phyloP scores from a whole-genome alignment of 1,140 invertebrate genomes.

The Heterodera schachtii region DNA sequence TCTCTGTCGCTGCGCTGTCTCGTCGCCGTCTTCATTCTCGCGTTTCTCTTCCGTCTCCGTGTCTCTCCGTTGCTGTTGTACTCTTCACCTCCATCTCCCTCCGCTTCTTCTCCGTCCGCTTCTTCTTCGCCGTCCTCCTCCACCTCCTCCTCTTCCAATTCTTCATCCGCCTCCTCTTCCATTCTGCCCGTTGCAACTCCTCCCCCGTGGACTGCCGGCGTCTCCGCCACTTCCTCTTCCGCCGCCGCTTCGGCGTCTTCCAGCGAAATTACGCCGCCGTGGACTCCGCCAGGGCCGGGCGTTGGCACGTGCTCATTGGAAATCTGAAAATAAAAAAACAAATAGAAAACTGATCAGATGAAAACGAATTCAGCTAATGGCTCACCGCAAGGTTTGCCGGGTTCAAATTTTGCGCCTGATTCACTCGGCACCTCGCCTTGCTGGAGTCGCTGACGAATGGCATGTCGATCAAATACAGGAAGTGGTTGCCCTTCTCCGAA shows the following conservation, averaged over 20 bases:
- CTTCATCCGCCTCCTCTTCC: conserved; percentile 32
- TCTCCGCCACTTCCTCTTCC: conserved; percentile 31
- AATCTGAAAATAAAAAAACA: conserved; percentile 47
- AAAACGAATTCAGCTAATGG: not conserved
- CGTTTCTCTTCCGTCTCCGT: not conserved
- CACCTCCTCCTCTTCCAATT: conserved; percentile 31
- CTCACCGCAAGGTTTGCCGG: conserved; percentile 56
- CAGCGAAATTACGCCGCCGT: conserved; percentile 4
- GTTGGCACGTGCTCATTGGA: conserved; percentile 63
- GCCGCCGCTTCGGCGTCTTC: conserved; percentile 26
- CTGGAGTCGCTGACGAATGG: conserved; percentile 58
- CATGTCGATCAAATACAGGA: conserved; percentile 63
- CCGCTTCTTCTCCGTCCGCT: conserved; percentile 13
- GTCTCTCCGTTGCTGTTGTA: conserved; percentile 20
- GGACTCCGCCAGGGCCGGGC: conserved; percentile 2
- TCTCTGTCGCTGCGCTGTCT: not conserved
- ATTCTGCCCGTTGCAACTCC: conserved; percentile 32
- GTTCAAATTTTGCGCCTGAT: conserved; percentile 62
- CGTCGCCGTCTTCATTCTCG: not conserved
- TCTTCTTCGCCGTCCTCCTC: conserved; percentile 2
- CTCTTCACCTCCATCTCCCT: conserved; percentile 32
- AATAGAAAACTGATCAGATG: not conserved
- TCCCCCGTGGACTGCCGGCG: no score
- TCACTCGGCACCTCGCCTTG: conserved; percentile 59
- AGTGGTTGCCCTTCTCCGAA: conserved; percentile 57